Evolutionary conservation across 2,888 invertebrate species (phyloP), one percentile per base, ranked within the genome.

Genomic region (Spisula solida): DNA sequence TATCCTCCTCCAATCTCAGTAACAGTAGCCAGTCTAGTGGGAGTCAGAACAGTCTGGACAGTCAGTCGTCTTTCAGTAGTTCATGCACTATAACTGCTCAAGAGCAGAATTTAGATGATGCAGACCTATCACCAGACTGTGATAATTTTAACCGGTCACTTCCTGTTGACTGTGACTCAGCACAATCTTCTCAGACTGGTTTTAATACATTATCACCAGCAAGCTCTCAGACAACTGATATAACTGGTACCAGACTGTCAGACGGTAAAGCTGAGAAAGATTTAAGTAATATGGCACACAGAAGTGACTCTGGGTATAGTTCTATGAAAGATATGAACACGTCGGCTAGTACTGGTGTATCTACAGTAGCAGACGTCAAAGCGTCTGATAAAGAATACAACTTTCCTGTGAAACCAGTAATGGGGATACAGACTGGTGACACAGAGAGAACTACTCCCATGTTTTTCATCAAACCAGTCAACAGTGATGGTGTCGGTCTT

Each of bases 381-480:
- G 14, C 82, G 47, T 29, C 85, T 1, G 87, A 88, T 34, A 82
- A 82, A 34, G 89, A 89, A 51, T 88, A 88, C 78, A 81, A 86
- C 48, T 86, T 87, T 12, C 90, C 90, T 16, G 90, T 92, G 31
- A 92, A 90, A 47, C 92, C 91, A 31, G 92, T 92, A n/a, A 51
- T 92, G 31, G 91, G 91, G 10, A 92, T 95, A 8, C 95, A 95
- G 88, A 91, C 92, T n/a, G 94, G 93, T 20, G 94, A 95, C 47
- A 86, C 90, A 20, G 95, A 95, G 89, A 93, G 94, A 79, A 86
- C 92, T 2, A 92, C 93, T 16, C 95, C 95, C 20, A 92, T 95
- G 86, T 96, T 96, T 92, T 94, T 93, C 88, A 95, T 97, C 75
- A 95, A 95, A 81, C 96, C 96, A n/a, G 96, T 96, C 80, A 96